Evolutionary conservation across 2,888 invertebrate genomes (phyloP).

Genomic region (Acronicta psi): DNA sequence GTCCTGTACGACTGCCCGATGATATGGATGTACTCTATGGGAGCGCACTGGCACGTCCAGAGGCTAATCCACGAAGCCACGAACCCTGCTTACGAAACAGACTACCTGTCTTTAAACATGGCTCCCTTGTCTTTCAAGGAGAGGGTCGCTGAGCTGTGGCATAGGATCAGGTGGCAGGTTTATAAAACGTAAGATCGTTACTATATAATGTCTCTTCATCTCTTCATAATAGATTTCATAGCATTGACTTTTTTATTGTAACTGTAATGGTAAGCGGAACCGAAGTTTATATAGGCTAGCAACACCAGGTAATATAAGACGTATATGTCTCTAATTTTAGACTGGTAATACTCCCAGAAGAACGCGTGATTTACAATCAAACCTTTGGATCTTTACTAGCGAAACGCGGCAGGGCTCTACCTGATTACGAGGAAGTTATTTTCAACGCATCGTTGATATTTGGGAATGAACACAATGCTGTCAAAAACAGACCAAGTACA

Average conservation of each 20-base stretch:
- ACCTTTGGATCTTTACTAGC: constrained; percentile 57
- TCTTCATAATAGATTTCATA: not conserved
- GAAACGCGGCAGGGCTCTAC: constrained; percentile 58
- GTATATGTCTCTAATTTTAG: constrained; percentile 37
- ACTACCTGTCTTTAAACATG: constrained; percentile 49
- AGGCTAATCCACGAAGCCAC: constrained; percentile 63
- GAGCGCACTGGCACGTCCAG: constrained; percentile 62
- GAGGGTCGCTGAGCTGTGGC: constrained; percentile 59
- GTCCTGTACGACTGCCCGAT: constrained; percentile 66
- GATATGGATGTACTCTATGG: constrained; percentile 69
- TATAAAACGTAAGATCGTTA: constrained; percentile 54
- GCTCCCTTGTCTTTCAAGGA: constrained; percentile 60
- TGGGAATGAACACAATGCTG: constrained; percentile 68
- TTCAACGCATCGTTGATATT: constrained; percentile 71
- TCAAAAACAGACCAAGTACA: constrained; percentile 60
- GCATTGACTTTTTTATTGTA: too few species aligned
- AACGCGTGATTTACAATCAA: constrained; percentile 54
- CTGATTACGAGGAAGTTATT: constrained; percentile 59
- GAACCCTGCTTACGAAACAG: constrained; percentile 66
- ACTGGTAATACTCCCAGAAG: constrained; percentile 35
- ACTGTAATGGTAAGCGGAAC: too few species aligned
- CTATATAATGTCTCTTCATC: not conserved
- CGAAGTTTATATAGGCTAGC: too few species aligned
- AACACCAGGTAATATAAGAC: too few species aligned
- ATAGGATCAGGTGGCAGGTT: constrained; percentile 47